Evolutionary conservation across 2,888 invertebrate species (phyloP), one percentile per base, ranked within the genome.

Genomic region (Achlya flavicornis): DNA sequence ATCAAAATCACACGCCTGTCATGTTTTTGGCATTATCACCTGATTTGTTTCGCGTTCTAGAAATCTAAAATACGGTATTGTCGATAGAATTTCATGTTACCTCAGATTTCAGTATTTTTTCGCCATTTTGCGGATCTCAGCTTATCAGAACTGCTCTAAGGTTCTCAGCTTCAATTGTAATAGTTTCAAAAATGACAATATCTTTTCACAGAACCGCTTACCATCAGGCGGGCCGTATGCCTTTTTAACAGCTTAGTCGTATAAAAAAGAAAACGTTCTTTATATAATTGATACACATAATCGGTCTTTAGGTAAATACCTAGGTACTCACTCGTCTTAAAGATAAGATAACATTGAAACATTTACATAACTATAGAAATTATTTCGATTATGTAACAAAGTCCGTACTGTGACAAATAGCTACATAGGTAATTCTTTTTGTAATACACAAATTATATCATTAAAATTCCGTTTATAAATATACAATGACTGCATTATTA

Each of bases 301-400:
- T 64, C 63, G 57, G 61, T 66, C 69, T 70, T 62, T 63, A 46
- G 43, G 66, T 71, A 71, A 64, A 63, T 61, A 65, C 61, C 63
- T 41, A 41, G 3, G 12, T 41, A 41, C 3, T 62, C 57, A 61
- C 63, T 68, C 66, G 60, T 53, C 41, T 61, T 8, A 12, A n/a
- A 61, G 70, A 72, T 74, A 71, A 72, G 70, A 72, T 69, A 64
- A 61, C 59, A 63, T 53, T 38, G 65, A 59, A 59, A 33, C 59
- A 68, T 65, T 71, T 69, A 70, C 68, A 68, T 71, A 74, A 68
- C 60, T 33, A 63, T 64, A 67, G 63, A 66, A 61, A 72, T 72
- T 66, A 64, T 67, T 65, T 60, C 65, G 66, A 69, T 70, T 66
- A 62, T 16, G 16, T 6, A 46, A 61, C 35, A 19, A 62, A 63